A percentile compares a stretch with the other conserved stretches of the same genome.
phyloP scores from a whole-genome alignment of 2,888 invertebrate species.

The Dexiosoma caninum region DNA sequence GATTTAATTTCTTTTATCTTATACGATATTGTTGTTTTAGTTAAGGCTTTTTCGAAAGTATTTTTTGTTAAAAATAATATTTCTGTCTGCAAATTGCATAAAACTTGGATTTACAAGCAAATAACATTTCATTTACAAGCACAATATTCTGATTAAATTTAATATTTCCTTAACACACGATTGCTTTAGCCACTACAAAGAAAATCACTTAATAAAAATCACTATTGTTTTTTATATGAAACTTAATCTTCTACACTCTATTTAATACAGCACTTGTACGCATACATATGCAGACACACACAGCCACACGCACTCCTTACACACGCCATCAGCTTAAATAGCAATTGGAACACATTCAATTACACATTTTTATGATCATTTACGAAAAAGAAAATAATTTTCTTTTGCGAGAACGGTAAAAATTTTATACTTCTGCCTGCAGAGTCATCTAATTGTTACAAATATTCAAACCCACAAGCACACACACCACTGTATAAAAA shows the following conservation, averaged over 20 bases:
- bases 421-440: not conserved
- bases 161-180: not conserved
- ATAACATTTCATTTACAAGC: not conserved
- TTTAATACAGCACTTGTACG: not conserved
- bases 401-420: no score
- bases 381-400: conserved; percentile 1
- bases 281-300: not conserved
- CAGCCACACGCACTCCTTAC: no score
- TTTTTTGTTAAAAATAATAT: no score
- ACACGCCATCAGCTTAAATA: not conserved
- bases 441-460: not conserved
- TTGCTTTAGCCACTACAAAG: not conserved
- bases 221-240: not conserved
- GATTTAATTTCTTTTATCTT: no score
- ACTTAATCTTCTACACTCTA: conserved; percentile 35
- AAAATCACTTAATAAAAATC: conserved; percentile 6
- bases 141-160: not conserved
- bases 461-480: not conserved
- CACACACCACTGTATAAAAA: no score
- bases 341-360: not conserved
- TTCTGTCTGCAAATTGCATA: not conserved
- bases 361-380: conserved; percentile 11
- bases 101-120: not conserved
- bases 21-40: no score
- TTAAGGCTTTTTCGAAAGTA: no score